These are phyloP conservation scores for Hylaeus volcanicus DNA, from an alignment of 1,140 invertebrate genomes.

Conservation along the genomic window DNA sequence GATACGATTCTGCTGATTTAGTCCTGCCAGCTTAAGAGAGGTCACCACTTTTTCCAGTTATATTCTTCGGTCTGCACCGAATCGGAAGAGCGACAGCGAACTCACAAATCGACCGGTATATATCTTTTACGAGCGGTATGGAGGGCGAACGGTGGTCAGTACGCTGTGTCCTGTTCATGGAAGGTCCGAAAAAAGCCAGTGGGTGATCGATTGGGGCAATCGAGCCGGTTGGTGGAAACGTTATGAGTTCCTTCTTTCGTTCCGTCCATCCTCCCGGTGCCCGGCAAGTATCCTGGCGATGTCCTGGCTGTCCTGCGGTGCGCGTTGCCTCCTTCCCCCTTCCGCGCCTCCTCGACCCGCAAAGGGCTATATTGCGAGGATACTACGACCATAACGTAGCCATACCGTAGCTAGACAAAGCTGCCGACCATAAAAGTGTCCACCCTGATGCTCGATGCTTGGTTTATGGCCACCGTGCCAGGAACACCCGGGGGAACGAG, in stretches of 20 bases:
- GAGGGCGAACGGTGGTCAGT: too few species aligned
- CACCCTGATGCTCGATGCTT: conserved; percentile 58
- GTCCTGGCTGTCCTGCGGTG: conserved; percentile 8
- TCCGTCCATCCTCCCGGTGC: conserved; percentile 10
- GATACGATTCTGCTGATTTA: too few species aligned
- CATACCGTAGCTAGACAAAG: conserved; percentile 64
- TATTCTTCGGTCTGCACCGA: not conserved
- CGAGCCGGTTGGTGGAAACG: conserved; percentile 43
- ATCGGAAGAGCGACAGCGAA: conserved; percentile 5
- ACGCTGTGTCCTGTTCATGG: conserved; percentile 15
- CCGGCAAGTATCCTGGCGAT: conserved; percentile 14
- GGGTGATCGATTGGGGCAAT: conserved; percentile 54
- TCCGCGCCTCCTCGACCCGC: not conserved
- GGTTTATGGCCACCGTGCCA: conserved; percentile 59
- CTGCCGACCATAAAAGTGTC: conserved; percentile 71
- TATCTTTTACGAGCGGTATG: conserved; percentile 33
- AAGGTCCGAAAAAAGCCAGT: conserved; percentile 26
- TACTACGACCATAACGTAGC: conserved; percentile 43
- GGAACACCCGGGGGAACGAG: conserved; percentile 41
- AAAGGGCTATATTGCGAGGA: conserved; percentile 30
- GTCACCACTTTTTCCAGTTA: not conserved
- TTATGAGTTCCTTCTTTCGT: conserved; percentile 49
- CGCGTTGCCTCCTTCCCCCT: not conserved
- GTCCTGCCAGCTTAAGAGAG: too few species aligned
- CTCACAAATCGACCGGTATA: conserved; percentile 40